These are phyloP conservation scores for Portunus trituberculatus DNA, from an alignment of 1,140 invertebrate species.

Conservation along the genomic window DNA sequence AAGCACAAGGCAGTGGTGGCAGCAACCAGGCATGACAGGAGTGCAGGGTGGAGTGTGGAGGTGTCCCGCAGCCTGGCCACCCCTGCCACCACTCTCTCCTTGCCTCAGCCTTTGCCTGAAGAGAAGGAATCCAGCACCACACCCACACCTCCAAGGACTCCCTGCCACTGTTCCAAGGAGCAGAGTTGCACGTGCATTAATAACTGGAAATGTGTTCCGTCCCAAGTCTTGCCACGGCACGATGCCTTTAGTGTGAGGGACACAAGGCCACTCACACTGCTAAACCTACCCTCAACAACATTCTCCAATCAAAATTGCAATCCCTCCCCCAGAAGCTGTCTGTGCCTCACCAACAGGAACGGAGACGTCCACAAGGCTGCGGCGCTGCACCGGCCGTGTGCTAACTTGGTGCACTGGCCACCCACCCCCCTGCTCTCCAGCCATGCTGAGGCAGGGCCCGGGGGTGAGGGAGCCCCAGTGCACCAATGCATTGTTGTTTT, in stretches of 20 bases:
- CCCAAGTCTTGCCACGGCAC: neutral
- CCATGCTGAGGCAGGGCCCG: neutral
- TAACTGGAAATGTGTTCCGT: neutral
- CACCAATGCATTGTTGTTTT: slow-evolving; percentile 38
- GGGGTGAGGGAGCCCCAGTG: slow-evolving; percentile 20
- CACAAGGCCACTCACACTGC: neutral
- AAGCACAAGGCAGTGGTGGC: neutral
- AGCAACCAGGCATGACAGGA: neutral
- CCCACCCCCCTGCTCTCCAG: neutral
- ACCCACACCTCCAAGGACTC: neutral
- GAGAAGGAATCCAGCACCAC: neutral
- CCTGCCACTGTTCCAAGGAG: neutral
- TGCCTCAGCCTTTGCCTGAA: neutral
- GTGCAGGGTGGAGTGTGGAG: too few species aligned
- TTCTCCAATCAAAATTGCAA: neutral
- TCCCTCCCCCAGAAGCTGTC: neutral
- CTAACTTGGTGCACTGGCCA: neutral
- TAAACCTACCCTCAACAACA: neutral
- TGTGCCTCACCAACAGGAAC: too few species aligned
- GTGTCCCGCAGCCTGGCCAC: too few species aligned
- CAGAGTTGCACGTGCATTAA: neutral
- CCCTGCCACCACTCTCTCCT: too few species aligned
- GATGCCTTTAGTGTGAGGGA: neutral
- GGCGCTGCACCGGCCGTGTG: neutral
- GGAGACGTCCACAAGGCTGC: neutral